Evolutionary conservation across 2,888 invertebrate genomes (phyloP).

Genomic region (Crematogaster levior): DNA sequence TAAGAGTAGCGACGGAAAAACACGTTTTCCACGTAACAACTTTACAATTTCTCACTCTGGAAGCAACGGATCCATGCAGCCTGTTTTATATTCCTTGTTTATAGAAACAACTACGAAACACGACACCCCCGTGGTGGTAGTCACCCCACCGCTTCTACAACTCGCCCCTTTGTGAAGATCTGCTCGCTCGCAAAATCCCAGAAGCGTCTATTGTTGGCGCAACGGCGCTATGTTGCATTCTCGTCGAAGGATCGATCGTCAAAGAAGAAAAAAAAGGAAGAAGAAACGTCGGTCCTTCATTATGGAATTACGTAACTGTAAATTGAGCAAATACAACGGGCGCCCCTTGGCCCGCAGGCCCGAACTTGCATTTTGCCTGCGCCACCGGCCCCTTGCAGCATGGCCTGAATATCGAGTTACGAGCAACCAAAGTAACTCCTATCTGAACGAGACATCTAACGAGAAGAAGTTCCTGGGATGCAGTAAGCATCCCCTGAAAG

Average conservation of each 20-base stretch:
- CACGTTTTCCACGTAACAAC: not conserved
- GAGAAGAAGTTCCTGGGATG: slow-evolving; percentile 58
- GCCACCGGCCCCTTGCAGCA: slow-evolving; percentile 54
- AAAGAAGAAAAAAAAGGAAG: slow-evolving; percentile 66
- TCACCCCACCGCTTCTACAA: slow-evolving; percentile 33
- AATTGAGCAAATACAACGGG: slow-evolving; percentile 84
- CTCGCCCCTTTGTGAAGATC: slow-evolving; percentile 73
- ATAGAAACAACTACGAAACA: slow-evolving; percentile 76
- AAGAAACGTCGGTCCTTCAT: slow-evolving; percentile 79
- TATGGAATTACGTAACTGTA: slow-evolving; percentile 84
- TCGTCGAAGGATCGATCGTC: slow-evolving; percentile 58
- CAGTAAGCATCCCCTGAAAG: slow-evolving; percentile 40
- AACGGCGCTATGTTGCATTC: slow-evolving; percentile 65
- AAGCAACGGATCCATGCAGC: slow-evolving; percentile 1
- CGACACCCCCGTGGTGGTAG: slow-evolving; percentile 71
- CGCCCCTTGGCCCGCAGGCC: slow-evolving; percentile 65
- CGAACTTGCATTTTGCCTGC: slow-evolving; percentile 76
- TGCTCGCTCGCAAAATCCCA: slow-evolving; percentile 78
- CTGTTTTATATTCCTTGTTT: slow-evolving; percentile 66
- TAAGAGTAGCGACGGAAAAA: not conserved
- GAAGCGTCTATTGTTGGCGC: slow-evolving; percentile 62
- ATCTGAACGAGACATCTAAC: slow-evolving; percentile 83
- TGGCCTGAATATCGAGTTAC: slow-evolving; percentile 79
- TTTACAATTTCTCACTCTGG: slow-evolving; percentile 29
- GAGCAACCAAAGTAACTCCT: slow-evolving; percentile 75